Base-by-base conservation (phyloP, 2,113 vertebrate species). In the Ornithorhynchus anatinus region DNA sequence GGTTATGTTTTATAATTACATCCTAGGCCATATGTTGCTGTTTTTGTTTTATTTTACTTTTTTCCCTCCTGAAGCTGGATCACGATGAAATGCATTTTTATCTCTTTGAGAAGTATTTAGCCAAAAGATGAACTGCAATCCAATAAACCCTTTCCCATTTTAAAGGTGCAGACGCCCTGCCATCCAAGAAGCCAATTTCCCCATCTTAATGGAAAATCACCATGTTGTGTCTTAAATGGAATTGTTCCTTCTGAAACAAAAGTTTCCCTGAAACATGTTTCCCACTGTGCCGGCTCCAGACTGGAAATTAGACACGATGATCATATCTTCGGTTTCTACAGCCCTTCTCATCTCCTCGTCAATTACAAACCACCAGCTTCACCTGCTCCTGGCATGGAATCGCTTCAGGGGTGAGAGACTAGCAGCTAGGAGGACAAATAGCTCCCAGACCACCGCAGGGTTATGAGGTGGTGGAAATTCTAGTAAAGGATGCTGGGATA, bases 1-100 rank as follows among this genome's bases (percentile, higher is more conserved):
- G 12, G 48, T 32, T 37, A n/a, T 80, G 11, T 33, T 69, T 84
- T 35, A 50, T 22, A 59, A 62, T 14, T 59, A 13, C 45, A 50
- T 74, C 50, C 37, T 23, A 36, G 61, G 54, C 62, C 71, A 60
- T 75, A 74, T 84, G 82, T 73, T 80, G 27, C 56, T 86, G 6
- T 8, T 6, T n/a, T 16, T 56, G 85, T 59, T 40, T 76, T n/a
- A n/a, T n/a, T n/a, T n/a, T n/a, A n/a, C 16, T 13, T 2, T 17
- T 2, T 7, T 3, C 35, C 7, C 27, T 35, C 12, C 22, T 22
- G 2, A 4, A 25, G 37, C 22, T 53, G 14, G 20, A 59, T 59
- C 70, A 45, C 38, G 27, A 67, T 35, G 39, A n/a, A 58, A 69
- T 37, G 37, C 25, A 6, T 32, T 59, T 10, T 50, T 52, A 27